Evolutionary conservation across 2,888 invertebrate species (phyloP).

Genomic region (Agonopterix heracliana): DNA sequence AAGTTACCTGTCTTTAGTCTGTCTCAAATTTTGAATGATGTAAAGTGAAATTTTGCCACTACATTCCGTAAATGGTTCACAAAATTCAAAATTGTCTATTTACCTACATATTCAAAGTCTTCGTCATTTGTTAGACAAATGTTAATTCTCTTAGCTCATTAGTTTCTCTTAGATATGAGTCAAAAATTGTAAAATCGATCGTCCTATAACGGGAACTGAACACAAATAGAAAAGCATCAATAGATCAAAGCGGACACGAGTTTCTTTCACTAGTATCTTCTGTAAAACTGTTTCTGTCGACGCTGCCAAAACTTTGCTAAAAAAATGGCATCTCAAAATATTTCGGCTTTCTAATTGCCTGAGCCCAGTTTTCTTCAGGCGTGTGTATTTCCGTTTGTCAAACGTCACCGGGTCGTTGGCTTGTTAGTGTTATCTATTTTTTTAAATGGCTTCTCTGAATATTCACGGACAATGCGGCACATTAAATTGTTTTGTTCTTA

Average conservation of each 20-base stretch:
- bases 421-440: slow-evolving; percentile 20
- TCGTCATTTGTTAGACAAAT: not conserved
- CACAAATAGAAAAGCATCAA: slow-evolving; percentile 3
- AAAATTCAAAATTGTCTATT: too few relatives aligned
- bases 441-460: not conserved
- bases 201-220: not conserved
- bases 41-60: too few relatives aligned
- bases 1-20: too few relatives aligned
- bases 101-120: not conserved
- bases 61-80: too few relatives aligned
- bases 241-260: slow-evolving; percentile 19
- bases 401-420: slow-evolving; percentile 34
- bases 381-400: slow-evolving; percentile 24
- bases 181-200: not conserved
- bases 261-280: slow-evolving; percentile 3
- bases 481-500: not conserved
- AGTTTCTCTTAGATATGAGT: not conserved
- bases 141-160: not conserved
- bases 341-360: slow-evolving; percentile 28
- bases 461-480: not conserved
- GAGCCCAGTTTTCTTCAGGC: slow-evolving; percentile 18
- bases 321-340: slow-evolving; percentile 44
- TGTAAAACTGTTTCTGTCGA: slow-evolving; percentile 8
- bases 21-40: too few relatives aligned
- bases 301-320: slow-evolving; percentile 52